Percentiles rank a stretch among this genome's conserved stretches.
Conservation (phyloP, 2,888 invertebrate species). For the Reticulitermes lucifugus region DNA sequence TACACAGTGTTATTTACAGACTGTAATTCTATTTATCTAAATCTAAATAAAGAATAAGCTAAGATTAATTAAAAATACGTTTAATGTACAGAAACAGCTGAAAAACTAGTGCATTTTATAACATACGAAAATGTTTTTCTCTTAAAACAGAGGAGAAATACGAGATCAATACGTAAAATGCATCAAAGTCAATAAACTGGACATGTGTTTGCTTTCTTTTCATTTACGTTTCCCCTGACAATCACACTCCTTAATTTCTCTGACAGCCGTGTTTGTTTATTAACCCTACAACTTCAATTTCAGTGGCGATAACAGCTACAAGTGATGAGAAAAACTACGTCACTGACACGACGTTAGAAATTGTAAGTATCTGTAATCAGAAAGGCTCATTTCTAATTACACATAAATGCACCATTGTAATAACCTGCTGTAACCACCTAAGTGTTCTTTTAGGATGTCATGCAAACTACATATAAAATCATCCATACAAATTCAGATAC, state of each 20-base stretch:
- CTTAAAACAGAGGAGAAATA: background rate
- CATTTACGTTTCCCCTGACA: background rate
- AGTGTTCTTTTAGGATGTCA: slow-evolving; percentile 28
- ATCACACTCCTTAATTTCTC: too few relatives aligned
- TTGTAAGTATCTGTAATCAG: slow-evolving; percentile 41
- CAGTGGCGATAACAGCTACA: too few relatives aligned
- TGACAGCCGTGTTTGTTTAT: too few relatives aligned
- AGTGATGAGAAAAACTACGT: too few relatives aligned
- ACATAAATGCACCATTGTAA: too few relatives aligned
- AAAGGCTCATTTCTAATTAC: slow-evolving; percentile 38
- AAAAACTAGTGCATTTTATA: background rate
- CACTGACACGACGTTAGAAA: background rate
- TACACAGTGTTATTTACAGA: background rate
- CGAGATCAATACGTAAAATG: background rate
- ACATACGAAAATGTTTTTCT: background rate
- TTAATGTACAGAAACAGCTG: slow-evolving; percentile 1
- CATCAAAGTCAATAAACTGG: background rate
- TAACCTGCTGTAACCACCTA: background rate
- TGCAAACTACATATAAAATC: slow-evolving; percentile 44
- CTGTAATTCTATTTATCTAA: background rate
- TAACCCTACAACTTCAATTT: too few relatives aligned
- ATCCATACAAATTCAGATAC: background rate
- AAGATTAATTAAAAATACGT: background rate
- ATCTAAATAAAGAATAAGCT: background rate
- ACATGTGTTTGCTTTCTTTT: slow-evolving; percentile 1